These are phyloP conservation scores for Gymnocheta viridis DNA, from an alignment of 2,888 invertebrate species.

Conservation along the genomic window DNA sequence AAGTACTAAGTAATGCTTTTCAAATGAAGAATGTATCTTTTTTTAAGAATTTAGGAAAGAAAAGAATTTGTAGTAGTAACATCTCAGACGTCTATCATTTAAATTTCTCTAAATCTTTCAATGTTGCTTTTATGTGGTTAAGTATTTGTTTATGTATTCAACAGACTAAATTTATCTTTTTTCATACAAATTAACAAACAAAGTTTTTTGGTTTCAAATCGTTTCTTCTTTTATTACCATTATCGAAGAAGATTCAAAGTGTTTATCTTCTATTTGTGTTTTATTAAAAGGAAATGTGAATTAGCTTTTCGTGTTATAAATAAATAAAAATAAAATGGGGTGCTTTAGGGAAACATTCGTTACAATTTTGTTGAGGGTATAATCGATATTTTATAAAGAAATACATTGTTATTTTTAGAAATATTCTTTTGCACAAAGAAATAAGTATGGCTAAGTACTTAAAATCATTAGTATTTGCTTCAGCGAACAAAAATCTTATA, in stretches of 20 bases:
- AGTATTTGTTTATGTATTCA: background rate
- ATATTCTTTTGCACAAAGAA: background rate
- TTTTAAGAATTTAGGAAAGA: background rate
- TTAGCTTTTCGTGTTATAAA: background rate
- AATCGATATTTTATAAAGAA: background rate
- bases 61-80: background rate
- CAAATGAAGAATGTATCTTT: background rate
- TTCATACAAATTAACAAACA: background rate
- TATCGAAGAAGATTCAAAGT: background rate
- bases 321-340: background rate
- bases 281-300: background rate
- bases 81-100: background rate
- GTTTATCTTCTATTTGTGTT: conserved; percentile 7
- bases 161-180: background rate
- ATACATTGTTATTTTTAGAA: background rate
- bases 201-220: background rate
- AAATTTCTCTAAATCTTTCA: background rate
- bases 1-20: background rate
- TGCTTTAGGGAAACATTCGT: background rate
- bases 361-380: background rate
- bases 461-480: background rate
- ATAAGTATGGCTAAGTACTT: background rate
- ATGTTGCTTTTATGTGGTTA: background rate
- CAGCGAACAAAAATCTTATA: background rate
- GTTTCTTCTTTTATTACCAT: background rate